Conservation (phyloP, 2,113 vertebrate species). For the Colaptes auratus region DNA sequence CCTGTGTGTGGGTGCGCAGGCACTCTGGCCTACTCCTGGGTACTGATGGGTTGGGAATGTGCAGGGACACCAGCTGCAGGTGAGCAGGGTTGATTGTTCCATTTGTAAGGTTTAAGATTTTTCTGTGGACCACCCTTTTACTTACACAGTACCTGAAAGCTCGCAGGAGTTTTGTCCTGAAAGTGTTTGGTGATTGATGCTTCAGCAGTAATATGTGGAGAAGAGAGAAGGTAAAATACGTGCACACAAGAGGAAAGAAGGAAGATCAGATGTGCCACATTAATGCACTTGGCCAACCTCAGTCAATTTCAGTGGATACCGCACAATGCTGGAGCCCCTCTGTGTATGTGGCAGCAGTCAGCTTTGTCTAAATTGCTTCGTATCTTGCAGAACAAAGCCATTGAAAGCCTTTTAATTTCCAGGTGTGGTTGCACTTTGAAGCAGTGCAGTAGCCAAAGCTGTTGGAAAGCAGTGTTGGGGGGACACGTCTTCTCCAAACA, state of each 20-base stretch:
- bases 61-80: not conserved
- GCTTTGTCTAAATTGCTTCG: not conserved
- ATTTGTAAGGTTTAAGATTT: not conserved
- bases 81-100: not conserved
- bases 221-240: not conserved
- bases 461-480: not conserved
- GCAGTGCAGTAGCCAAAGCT: not conserved
- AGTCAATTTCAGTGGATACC: not conserved
- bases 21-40: not conserved
- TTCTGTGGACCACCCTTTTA: not conserved
- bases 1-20: rapidly evolving
- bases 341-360: rapidly evolving
- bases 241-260: not conserved
- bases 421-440: not conserved
- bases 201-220: not conserved
- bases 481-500: not conserved
- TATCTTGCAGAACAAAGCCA: rapidly evolving
- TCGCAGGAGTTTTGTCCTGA: not conserved
- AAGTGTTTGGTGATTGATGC: not conserved
- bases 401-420: not conserved
- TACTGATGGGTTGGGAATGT: rapidly evolving
- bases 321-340: not conserved
- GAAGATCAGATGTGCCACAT: not conserved
- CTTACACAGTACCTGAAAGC: not conserved
- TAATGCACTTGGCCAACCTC: not conserved